Conservation (phyloP, 2,113 vertebrate species). For the Porphyrio hochstetteri region DNA sequence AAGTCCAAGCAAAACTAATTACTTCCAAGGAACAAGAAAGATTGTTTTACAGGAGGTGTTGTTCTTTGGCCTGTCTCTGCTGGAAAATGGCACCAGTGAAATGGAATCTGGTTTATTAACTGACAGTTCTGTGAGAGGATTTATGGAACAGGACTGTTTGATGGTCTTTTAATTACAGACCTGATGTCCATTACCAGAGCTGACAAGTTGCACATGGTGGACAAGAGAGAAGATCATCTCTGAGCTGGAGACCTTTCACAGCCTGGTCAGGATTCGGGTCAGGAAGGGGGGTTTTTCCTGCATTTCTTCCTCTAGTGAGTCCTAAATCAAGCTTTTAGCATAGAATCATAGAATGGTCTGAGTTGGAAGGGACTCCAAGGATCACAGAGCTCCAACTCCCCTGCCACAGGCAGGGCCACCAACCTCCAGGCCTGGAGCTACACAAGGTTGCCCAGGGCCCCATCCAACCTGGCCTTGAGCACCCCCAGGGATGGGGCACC, state of each 20-base stretch:
- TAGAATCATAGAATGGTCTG: too few relatives aligned
- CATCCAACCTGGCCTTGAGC: too few relatives aligned
- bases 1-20: conserved; percentile 62
- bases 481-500: too few relatives aligned
- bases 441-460: too few relatives aligned
- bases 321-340: background rate
- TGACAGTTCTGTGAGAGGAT: conserved; percentile 11
- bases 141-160: conserved; percentile 4
- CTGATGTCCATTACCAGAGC: background rate
- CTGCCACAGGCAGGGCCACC: too few relatives aligned
- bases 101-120: conserved; percentile 26
- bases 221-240: background rate
- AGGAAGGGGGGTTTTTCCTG: background rate
- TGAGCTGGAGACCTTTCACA: background rate
- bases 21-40: background rate
- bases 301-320: background rate
- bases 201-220: conserved; percentile 43
- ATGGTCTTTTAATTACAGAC: conserved; percentile 24
- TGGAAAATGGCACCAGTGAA: conserved; percentile 34
- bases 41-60: conserved; percentile 51
- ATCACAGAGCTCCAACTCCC: too few relatives aligned
- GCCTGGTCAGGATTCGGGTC: background rate
- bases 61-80: conserved; percentile 32
- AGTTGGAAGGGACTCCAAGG: too few relatives aligned
- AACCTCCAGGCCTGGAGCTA: too few relatives aligned